phyloP scores from a whole-genome alignment of 1,140 invertebrate species.

The Drosophila rhopaloa region DNA sequence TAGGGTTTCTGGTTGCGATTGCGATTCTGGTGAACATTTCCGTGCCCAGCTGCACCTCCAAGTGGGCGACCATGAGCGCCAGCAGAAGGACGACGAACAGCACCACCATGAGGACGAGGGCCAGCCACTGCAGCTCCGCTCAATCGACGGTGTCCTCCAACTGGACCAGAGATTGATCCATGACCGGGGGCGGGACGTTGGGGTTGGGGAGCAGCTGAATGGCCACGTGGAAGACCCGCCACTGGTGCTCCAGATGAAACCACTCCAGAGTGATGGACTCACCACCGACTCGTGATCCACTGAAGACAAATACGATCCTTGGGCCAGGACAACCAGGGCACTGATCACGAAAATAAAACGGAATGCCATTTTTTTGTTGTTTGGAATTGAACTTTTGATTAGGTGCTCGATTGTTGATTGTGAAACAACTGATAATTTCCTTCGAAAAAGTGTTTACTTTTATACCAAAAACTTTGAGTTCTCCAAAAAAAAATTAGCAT shows the following conservation, averaged over 20 bases:
- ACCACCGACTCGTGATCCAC: conserved; percentile 8
- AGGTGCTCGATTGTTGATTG: conserved; percentile 11
- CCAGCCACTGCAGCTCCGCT: not conserved
- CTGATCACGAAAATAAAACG: conserved; percentile 19
- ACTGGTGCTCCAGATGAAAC: not conserved
- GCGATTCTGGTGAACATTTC: conserved; percentile 17
- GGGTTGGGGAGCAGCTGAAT: not conserved
- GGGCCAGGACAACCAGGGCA: conserved; percentile 18
- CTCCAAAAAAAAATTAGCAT: not conserved
- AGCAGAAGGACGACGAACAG: not conserved
- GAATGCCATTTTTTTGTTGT: conserved; percentile 16
- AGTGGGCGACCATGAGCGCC: conserved; percentile 9
- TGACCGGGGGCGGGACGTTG: conserved; percentile 8
- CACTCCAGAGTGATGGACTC: conserved; percentile 11
- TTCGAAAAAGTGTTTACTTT: conserved; percentile 1
- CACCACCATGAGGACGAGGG: conserved; percentile 8
- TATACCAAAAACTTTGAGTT: conserved; percentile 22
- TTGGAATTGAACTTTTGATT: not conserved
- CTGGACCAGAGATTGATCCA: not conserved
- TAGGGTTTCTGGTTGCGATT: conserved; percentile 26
- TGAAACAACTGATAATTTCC: conserved; percentile 41
- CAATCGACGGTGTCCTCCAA: conserved; percentile 9
- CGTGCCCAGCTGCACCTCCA: conserved; percentile 7
- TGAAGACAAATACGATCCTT: conserved; percentile 22
- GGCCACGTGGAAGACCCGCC: not conserved